phyloP scores from a whole-genome alignment of 92 coral and sea anemone species.

The Paragorgia papillata region DNA sequence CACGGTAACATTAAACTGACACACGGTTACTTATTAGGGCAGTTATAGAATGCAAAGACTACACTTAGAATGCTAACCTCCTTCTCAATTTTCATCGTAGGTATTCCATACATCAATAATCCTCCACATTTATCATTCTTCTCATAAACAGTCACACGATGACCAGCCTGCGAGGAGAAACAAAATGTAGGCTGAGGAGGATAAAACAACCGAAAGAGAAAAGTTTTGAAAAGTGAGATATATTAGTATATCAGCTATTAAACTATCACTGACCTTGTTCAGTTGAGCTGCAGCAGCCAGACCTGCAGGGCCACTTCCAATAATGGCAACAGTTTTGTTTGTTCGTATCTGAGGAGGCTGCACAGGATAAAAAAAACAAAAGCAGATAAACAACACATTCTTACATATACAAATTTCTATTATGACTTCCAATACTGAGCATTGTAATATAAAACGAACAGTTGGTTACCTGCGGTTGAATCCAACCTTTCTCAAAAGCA shows the following conservation, averaged over 20 bases:
- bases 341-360: constrained; percentile 84
- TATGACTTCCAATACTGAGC: too few relatives aligned
- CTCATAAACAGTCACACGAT: constrained; percentile 88
- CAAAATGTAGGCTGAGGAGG: constrained; percentile 3
- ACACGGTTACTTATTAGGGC: too few relatives aligned
- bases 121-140: constrained; percentile 94
- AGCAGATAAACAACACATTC: too few relatives aligned
- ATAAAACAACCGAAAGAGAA: too few relatives aligned
- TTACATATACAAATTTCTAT: too few relatives aligned
- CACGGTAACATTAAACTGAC: too few relatives aligned
- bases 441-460: too few relatives aligned
- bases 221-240: too few relatives aligned
- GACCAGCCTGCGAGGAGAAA: constrained; percentile 75
- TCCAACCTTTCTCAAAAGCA: constrained; percentile 96
- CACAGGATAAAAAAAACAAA: neutral
- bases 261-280: constrained; percentile 68
- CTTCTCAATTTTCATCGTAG: constrained; percentile 93
- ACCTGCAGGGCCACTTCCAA: constrained; percentile 99
- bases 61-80: too few relatives aligned
- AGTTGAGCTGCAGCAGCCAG: constrained; percentile 95
- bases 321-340: constrained; percentile 74
- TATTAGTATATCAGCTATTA: too few relatives aligned
- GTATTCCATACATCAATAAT: constrained; percentile 92
- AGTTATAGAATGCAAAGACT: too few relatives aligned
- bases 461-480: constrained; percentile 78